Base-by-base conservation (phyloP, 2,113 vertebrate genomes). In the Eclectus roratus region DNA sequence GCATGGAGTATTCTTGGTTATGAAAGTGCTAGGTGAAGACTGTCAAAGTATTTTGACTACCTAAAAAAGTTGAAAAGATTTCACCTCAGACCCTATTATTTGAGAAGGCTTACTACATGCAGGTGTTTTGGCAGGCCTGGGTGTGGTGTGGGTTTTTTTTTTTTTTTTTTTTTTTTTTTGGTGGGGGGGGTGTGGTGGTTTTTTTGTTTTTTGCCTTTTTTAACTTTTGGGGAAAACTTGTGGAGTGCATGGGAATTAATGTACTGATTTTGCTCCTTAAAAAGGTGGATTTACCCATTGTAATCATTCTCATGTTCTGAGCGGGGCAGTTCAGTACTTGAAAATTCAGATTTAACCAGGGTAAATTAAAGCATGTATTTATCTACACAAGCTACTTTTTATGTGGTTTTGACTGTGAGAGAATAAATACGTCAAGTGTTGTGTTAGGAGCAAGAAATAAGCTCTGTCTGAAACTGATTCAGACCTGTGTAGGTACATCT, bases 201-300 rank as follows among this genome's bases (percentile, higher is more conserved):
- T 28, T 55, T 55, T 55, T 17, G 13, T 28, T 53, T 29, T 53
- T 10, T 19, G 6, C 3, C 56, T 65, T 31, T 7, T 1, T 47
- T 39, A 11, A 19, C 27, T 55, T 85, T 49, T 33, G 2, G 16
- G 15, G 29, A 8, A 13, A 25, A 49, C 16, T 18, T 70, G 29
- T 71, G 39, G 46, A 35, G 25, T 70, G 8, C 16, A 0, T 35
- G 9, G 41, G n/a, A 70, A 13, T 41, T 13, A 16, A 2, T 14
- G 18, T 9, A 11, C 7, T 31, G 7, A 1, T 23, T 0, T 0
- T 52, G 17, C 29, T 79, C 15, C 24, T 2, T 7, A 7, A 6
- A 9, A 13, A 17, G 1, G 1, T 60, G 7, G 9, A 23, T 85
- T 78, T 90, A 43, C 24, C 44, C 1, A 0, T 49, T 58, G 68